phyloP scores from a whole-genome alignment of 2,797 vertebrate genomes.

The Phalloptychus januarius region DNA sequence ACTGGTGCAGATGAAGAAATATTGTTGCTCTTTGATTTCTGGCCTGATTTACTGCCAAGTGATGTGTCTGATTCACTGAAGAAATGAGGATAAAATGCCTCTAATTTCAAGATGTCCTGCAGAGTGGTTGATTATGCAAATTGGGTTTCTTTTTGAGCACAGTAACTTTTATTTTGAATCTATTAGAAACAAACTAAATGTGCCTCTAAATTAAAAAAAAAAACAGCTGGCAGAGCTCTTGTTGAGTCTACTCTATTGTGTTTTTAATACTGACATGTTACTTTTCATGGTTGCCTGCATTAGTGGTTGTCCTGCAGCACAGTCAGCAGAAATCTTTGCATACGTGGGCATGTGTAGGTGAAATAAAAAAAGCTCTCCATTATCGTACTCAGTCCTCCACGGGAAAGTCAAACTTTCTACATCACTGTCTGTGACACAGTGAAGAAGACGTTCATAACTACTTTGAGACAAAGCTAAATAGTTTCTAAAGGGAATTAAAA shows the following conservation, averaged over 20 bases:
- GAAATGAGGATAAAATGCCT: conserved; percentile 17
- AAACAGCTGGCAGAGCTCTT: not conserved
- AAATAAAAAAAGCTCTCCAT: not conserved
- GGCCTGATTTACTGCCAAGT: conserved; percentile 5
- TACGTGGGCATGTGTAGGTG: not conserved
- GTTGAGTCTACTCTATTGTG: not conserved
- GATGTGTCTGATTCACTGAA: conserved; percentile 9
- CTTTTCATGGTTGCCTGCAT: not conserved
- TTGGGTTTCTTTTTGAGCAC: conserved; percentile 12
- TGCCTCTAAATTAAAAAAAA: not conserved
- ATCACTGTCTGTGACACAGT: not conserved
- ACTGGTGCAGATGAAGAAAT: conserved; percentile 9
- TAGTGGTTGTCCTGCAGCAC: not conserved
- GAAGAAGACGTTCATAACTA: not conserved
- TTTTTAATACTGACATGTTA: conserved; percentile 1
- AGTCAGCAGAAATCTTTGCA: not conserved
- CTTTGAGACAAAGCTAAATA: not conserved
- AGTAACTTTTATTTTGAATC: not conserved
- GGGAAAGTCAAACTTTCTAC: not conserved
- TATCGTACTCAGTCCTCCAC: not conserved
- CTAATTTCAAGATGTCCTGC: conserved; percentile 14
- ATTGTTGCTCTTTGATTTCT: conserved; percentile 24
- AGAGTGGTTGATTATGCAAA: conserved; percentile 10
- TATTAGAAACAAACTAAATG: not conserved
- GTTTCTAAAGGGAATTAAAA: not conserved